Evolutionary conservation across 2,113 vertebrate species (phyloP).

Genomic region (Pachyramphus minor): DNA sequence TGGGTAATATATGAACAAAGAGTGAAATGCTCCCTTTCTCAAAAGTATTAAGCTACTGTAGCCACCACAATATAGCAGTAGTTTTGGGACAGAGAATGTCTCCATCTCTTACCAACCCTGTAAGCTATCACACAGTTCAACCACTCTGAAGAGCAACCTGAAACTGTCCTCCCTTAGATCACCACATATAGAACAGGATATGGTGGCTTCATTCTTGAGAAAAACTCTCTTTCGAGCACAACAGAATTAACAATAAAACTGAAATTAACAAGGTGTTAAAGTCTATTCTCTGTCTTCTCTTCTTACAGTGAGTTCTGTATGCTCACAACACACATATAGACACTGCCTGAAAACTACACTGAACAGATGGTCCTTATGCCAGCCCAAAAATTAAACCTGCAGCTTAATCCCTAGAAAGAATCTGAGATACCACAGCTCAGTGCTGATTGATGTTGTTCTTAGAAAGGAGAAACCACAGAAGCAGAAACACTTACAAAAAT

Average conservation of each 20-base stretch:
- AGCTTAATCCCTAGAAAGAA: conserved; percentile 30
- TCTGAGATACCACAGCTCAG: background rate
- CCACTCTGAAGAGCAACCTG: background rate
- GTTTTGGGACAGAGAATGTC: background rate
- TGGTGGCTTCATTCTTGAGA: background rate
- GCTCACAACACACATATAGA: background rate
- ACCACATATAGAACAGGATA: background rate
- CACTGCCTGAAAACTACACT: background rate
- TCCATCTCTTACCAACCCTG: background rate
- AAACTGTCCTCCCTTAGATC: background rate
- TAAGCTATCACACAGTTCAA: background rate
- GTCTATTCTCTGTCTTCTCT: background rate
- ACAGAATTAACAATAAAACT: background rate
- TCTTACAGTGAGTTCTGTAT: background rate
- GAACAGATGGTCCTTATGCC: conserved; percentile 17
- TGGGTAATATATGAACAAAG: background rate
- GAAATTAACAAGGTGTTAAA: background rate
- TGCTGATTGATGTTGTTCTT: conserved; percentile 23
- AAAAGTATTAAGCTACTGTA: background rate
- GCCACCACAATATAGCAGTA: background rate
- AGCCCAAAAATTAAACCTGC: conserved; percentile 30
- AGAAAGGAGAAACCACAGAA: conserved; percentile 20
- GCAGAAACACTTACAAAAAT: background rate
- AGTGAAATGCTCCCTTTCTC: background rate
- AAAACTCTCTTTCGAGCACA: background rate